Conservation (phyloP, 1,140 invertebrate genomes). For the Drosophila sp. region DNA sequence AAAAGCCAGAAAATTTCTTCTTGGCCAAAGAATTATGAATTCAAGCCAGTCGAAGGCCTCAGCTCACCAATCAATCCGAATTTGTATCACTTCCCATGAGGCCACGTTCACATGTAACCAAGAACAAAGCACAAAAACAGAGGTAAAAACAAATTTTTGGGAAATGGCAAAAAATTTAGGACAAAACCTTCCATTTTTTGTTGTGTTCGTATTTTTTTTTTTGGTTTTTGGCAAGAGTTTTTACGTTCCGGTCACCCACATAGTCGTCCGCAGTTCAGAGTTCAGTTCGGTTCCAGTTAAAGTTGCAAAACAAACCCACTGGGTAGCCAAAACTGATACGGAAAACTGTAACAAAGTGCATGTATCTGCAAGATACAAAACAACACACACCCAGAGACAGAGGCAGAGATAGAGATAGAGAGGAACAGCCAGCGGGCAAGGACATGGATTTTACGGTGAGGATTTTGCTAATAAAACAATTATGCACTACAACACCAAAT, state of each 20-base stretch:
- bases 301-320: slow-evolving; percentile 62
- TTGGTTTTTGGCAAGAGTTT: slow-evolving; percentile 42
- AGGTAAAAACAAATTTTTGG: slow-evolving; percentile 5
- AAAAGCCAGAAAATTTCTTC: slow-evolving; percentile 35
- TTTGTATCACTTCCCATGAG: slow-evolving; percentile 36
- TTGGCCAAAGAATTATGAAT: slow-evolving; percentile 52
- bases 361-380: slow-evolving; percentile 71
- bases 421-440: neutral
- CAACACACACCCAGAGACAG: slow-evolving; percentile 11
- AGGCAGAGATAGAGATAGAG: neutral
- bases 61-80: slow-evolving; percentile 57
- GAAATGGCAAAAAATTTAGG: slow-evolving; percentile 8
- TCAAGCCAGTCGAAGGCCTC: slow-evolving; percentile 24
- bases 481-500: slow-evolving; percentile 64
- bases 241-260: slow-evolving; percentile 32
- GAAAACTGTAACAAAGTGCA: slow-evolving; percentile 50
- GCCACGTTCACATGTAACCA: neutral
- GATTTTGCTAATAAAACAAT: slow-evolving; percentile 79
- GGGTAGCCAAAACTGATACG: slow-evolving; percentile 35
- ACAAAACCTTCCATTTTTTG: neutral
- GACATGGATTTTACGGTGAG: slow-evolving; percentile 35
- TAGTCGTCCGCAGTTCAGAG: slow-evolving; percentile 14
- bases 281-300: slow-evolving; percentile 50
- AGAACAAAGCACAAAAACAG: neutral
- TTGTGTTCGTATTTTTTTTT: slow-evolving; percentile 5